These are phyloP conservation scores for Mystacornis crossleyi DNA, from an alignment of 2,113 vertebrate species.

Conservation along the genomic window DNA sequence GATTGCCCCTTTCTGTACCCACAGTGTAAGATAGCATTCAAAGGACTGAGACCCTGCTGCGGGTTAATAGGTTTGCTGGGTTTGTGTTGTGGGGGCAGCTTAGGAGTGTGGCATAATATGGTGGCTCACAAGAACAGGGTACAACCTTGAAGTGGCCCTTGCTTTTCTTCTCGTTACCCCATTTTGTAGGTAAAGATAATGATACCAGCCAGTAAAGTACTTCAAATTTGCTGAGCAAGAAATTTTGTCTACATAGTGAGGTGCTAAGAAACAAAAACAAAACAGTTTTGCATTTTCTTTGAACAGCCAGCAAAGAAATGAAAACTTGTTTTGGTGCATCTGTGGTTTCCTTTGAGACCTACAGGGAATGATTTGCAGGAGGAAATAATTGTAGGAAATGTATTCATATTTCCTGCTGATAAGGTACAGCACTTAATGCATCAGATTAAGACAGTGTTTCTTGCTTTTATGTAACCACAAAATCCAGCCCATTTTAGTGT, in stretches of 20 bases:
- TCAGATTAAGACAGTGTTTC: neutral
- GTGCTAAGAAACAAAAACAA: neutral
- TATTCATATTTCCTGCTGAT: conserved; percentile 60
- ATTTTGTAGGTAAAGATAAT: neutral
- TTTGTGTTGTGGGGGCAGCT: neutral
- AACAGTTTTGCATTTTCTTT: neutral
- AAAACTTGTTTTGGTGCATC: conserved; percentile 22
- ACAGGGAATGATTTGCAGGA: conserved; percentile 14
- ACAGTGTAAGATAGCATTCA: neutral
- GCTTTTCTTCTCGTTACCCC: neutral
- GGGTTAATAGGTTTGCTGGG: neutral
- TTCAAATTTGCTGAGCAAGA: neutral
- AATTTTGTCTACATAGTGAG: neutral
- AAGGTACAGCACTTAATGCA: conserved; percentile 6
- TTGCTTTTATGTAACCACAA: neutral
- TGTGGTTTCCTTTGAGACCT: conserved; percentile 39
- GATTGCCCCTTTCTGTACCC: neutral
- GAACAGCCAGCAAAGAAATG: neutral
- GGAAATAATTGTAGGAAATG: conserved; percentile 53
- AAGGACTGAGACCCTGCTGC: neutral
- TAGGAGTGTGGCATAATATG: neutral
- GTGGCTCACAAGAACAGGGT: neutral
- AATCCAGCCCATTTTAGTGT: neutral
- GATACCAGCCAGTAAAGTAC: neutral
- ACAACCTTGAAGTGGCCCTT: neutral